Evolutionary conservation across 2,797 vertebrate genomes (phyloP), one percentile per base, ranked within the genome.

Genomic region (Neosilurus mollespiculum): DNA sequence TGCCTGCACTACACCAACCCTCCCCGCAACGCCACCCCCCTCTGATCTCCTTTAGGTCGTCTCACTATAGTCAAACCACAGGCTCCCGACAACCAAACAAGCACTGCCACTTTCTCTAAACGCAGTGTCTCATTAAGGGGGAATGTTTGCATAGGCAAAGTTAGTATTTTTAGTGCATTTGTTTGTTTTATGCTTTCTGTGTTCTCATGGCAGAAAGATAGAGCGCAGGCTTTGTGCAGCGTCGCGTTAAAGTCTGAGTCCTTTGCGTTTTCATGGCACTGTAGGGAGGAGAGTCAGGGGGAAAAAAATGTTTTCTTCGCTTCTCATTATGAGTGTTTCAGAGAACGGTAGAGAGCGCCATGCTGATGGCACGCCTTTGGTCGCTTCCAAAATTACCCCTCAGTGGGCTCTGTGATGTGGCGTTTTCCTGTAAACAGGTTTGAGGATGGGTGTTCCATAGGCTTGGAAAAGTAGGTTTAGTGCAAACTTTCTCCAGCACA

Each of bases 131-230:
- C 94, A 95, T 95, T 95, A 95, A 94, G 92, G 90, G 92, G 81
- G 91, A 93, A 92, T 95, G 93, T 95, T 95, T 95, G 94, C 93
- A 95, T 94, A 95, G 93, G 93, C 93, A 91, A 93, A 92, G 93
- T 93, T 94, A 93, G 93, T 94, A 95, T 94, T 95, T 95, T 95
- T 95, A 95, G 93, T 94, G 93, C 94, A 94, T 95, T 88, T 89
- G 89, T 91, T 91, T 91, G 88, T 88, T 88, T 89, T 89, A 90
- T 89, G 89, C 89, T 87, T 87, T 90, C 92, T 94, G 90, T 92
- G 93, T 93, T 94, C 93, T 94, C 90, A 80, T 84, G 37, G 84
- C 83, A 70, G 81, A 86, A 86, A 84, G 81, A 87, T 85, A 85
- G 83, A 83, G 83, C 56, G 64, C 86, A 0, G 62, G 78, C 86